Evolutionary conservation across 2,888 invertebrate species (phyloP).

Genomic region (Drosophila acutilabella): DNA sequence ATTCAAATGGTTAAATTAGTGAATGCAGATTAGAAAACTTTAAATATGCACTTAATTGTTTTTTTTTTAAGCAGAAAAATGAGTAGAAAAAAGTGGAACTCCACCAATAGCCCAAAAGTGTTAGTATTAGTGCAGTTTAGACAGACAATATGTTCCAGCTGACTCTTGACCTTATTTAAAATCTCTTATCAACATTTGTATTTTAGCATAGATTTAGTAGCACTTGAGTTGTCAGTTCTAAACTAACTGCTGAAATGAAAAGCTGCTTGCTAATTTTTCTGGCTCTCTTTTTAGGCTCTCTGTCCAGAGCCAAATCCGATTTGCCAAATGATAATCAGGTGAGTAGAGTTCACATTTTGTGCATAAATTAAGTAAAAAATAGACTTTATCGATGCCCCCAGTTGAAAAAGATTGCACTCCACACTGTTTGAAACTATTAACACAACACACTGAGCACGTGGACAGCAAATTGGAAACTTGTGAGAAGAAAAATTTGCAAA

Average conservation of each 20-base stretch:
- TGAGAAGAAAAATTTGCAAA: slow-evolving; percentile 35
- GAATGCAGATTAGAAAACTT: not conserved
- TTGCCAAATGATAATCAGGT: slow-evolving; percentile 11
- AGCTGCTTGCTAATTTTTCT: not conserved
- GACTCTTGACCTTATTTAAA: slow-evolving; percentile 39
- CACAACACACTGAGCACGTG: slow-evolving; percentile 18
- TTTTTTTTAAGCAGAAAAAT: not conserved
- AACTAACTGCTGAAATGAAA: slow-evolving; percentile 12
- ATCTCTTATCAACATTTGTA: slow-evolving; percentile 38
- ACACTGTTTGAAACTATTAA: slow-evolving; percentile 36
- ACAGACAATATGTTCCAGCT: slow-evolving; percentile 2
- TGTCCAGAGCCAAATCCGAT: not conserved
- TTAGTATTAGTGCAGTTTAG: not conserved
- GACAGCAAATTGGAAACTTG: slow-evolving; percentile 37
- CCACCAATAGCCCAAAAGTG: not conserved
- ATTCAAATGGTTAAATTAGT: not conserved
- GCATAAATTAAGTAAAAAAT: not conserved
- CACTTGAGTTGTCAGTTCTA: not conserved
- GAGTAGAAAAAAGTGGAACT: not conserved
- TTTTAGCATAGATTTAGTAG: slow-evolving; percentile 23
- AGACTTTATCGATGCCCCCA: not conserved
- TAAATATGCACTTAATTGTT: too few relatives aligned
- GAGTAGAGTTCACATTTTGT: not conserved
- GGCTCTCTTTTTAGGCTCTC: not conserved
- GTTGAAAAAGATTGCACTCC: slow-evolving; percentile 25